Conservation (phyloP, 2,113 vertebrate species). For the Apaloderma vittatum region DNA sequence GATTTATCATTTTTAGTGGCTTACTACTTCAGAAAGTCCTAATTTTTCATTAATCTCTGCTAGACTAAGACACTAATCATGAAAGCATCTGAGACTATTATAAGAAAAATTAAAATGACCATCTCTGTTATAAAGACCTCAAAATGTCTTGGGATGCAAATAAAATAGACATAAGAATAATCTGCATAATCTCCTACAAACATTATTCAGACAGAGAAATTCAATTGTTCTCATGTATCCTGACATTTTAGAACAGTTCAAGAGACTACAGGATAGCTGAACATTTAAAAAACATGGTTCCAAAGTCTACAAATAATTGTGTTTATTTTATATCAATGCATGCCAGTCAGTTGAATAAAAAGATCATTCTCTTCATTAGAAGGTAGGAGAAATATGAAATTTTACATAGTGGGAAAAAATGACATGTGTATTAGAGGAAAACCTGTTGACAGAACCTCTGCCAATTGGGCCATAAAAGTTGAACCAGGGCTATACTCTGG, state of each 20-base stretch:
- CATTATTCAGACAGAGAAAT: not conserved
- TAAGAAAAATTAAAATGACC: constrained; percentile 42
- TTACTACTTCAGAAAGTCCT: constrained; percentile 20
- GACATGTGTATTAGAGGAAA: not conserved
- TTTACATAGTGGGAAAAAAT: not conserved
- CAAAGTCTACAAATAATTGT: not conserved
- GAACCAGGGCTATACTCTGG: not conserved
- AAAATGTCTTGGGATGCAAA: not conserved
- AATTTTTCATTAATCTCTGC: constrained; percentile 44
- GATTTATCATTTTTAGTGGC: constrained; percentile 38
- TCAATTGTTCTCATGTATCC: not conserved
- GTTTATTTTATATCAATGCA: not conserved
- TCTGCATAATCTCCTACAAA: constrained; percentile 4
- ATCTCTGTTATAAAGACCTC: not conserved
- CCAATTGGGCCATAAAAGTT: not conserved
- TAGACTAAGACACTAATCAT: not conserved
- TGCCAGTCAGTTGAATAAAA: not conserved
- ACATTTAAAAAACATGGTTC: not conserved
- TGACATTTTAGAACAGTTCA: not conserved
- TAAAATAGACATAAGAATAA: constrained; percentile 14
- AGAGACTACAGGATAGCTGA: not conserved
- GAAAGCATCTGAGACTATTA: constrained; percentile 2
- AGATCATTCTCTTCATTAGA: not conserved
- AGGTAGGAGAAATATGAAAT: not conserved
- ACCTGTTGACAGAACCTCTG: not conserved